Evolutionary conservation across 2,888 invertebrate genomes (phyloP).

Genomic region (Nowickia ferox): DNA sequence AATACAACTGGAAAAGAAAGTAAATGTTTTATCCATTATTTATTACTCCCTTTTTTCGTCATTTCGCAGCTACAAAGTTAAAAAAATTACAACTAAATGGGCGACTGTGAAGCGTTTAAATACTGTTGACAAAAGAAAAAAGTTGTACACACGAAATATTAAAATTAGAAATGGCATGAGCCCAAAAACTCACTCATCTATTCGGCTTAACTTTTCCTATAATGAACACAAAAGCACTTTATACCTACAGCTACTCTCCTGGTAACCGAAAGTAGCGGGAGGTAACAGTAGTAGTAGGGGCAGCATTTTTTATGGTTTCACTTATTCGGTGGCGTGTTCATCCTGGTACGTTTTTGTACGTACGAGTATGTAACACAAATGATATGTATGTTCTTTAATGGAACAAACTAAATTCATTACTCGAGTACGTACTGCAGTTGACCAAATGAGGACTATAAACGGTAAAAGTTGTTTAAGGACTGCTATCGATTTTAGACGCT

Average conservation of each 20-base stretch:
- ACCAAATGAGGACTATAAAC: constrained; percentile 21
- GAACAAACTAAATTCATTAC: constrained; percentile 16
- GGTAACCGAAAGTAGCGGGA: neutral
- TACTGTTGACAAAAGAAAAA: constrained; percentile 28
- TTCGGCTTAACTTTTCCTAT: constrained; percentile 47
- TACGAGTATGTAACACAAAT: neutral
- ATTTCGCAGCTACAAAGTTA: neutral
- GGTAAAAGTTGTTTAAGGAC: too few relatives aligned
- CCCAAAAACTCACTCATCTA: constrained; percentile 11
- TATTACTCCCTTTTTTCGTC: constrained; percentile 1
- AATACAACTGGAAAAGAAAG: constrained; percentile 26
- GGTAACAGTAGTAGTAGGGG: neutral
- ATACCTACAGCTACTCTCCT: neutral
- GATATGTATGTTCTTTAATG: neutral
- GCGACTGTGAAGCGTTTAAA: constrained; percentile 25
- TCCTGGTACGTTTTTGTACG: constrained; percentile 42
- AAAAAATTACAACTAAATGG: constrained; percentile 1
- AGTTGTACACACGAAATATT: constrained; percentile 39
- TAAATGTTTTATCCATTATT: constrained; percentile 1
- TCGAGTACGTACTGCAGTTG: constrained; percentile 15
- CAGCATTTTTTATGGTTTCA: constrained; percentile 33
- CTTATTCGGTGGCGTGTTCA: constrained; percentile 39
- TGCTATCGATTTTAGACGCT: too few relatives aligned
- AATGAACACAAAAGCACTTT: constrained; percentile 22
- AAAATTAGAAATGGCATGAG: constrained; percentile 57